These are phyloP conservation scores for Xenopus borealis DNA, from an alignment of 2,113 vertebrate genomes.

Conservation along the genomic window DNA sequence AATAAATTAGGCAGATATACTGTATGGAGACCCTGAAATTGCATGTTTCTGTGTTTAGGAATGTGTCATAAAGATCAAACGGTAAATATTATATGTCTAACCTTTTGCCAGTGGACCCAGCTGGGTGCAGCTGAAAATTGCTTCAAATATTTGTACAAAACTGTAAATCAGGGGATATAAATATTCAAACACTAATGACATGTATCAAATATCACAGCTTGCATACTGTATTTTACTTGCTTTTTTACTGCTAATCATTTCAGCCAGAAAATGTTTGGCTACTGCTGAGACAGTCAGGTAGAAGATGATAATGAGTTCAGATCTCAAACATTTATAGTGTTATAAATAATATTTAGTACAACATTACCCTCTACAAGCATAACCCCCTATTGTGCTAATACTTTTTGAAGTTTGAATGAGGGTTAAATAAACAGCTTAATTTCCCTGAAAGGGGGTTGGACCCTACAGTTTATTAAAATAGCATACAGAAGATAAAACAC, in stretches of 20 bases:
- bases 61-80: constrained; percentile 11
- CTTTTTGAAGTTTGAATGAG: too few relatives aligned
- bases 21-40: background rate
- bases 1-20: constrained; percentile 19
- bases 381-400: too few relatives aligned
- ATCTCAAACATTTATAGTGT: too few relatives aligned
- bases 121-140: constrained; percentile 1
- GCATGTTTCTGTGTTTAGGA: constrained; percentile 11
- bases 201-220: background rate
- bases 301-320: too few relatives aligned
- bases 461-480: too few relatives aligned
- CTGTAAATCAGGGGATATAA: background rate
- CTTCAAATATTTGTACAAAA: background rate
- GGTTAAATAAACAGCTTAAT: too few relatives aligned
- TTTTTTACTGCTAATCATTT: background rate
- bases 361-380: too few relatives aligned
- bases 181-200: background rate
- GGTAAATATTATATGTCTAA: constrained; percentile 8
- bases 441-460: too few relatives aligned
- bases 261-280: too few relatives aligned
- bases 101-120: background rate
- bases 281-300: too few relatives aligned
- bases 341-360: too few relatives aligned
- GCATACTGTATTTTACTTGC: background rate
- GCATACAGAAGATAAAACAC: too few relatives aligned